A percentile compares a stretch with the other conserved stretches of the same genome.
These are phyloP conservation scores for Rhamnusium bicolor DNA, from an alignment of 2,888 invertebrate species.

Conservation along the genomic window DNA sequence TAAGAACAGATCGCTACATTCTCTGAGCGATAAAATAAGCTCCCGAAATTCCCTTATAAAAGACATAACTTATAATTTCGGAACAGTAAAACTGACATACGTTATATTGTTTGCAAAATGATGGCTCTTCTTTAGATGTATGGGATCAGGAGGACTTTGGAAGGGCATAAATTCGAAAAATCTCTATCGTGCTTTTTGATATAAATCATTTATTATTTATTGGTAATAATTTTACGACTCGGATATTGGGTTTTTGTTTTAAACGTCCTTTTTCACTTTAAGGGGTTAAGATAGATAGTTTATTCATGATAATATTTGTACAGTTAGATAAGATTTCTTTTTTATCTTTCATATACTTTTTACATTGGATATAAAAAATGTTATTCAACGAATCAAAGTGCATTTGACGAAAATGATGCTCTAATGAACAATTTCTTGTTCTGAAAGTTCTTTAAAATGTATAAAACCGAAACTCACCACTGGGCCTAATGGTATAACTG, in stretches of 20 bases:
- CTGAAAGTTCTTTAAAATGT: too few relatives aligned
- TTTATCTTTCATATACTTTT: too few relatives aligned
- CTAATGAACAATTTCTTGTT: too few relatives aligned
- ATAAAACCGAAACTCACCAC: too few relatives aligned
- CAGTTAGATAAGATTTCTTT: too few relatives aligned
- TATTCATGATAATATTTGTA: not conserved
- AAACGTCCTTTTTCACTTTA: slow-evolving; percentile 4
- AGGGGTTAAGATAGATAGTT: not conserved
- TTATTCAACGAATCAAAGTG: too few relatives aligned
- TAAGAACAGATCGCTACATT: slow-evolving; percentile 40
- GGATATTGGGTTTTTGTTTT: slow-evolving; percentile 5
- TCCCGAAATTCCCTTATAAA: slow-evolving; percentile 67
- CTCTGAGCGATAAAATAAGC: slow-evolving; percentile 54
- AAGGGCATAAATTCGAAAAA: slow-evolving; percentile 12
- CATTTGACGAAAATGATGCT: too few relatives aligned
- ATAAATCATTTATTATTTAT: slow-evolving; percentile 30
- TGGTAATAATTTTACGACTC: not conserved
- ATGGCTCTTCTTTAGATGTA: slow-evolving; percentile 57
- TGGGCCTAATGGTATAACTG: too few relatives aligned
- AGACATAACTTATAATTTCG: slow-evolving; percentile 69
- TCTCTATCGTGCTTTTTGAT: slow-evolving; percentile 23
- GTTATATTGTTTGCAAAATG: slow-evolving; percentile 69
- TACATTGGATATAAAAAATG: too few relatives aligned
- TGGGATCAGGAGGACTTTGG: slow-evolving; percentile 45
- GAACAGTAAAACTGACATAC: slow-evolving; percentile 68